Percentiles rank a stretch among this genome's conserved stretches.
Conservation (phyloP, 1,140 invertebrate genomes). For the Luehdorfia chinensis region DNA sequence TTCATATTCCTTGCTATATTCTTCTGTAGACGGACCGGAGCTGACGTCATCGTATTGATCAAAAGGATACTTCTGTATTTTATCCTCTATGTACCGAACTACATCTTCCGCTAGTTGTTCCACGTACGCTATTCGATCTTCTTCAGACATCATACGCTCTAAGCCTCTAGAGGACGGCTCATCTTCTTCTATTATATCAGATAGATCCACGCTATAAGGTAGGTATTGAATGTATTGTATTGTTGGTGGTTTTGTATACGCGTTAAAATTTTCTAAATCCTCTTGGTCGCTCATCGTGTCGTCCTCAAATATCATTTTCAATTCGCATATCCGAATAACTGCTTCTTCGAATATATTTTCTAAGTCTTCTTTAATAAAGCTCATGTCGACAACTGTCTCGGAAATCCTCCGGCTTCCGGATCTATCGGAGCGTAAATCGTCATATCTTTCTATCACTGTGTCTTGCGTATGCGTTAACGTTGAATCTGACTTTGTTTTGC, state of each 20-base stretch:
- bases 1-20: conserved; percentile 54
- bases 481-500: conserved; percentile 67
- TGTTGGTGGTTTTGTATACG: conserved; percentile 58
- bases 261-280: conserved; percentile 59
- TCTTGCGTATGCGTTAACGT: conserved; percentile 65
- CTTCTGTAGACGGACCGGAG: conserved; percentile 42
- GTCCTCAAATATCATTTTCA: conserved; percentile 46
- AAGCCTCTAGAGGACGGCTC: conserved; percentile 51
- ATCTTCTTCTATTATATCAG: conserved; percentile 70
- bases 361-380: conserved; percentile 61
- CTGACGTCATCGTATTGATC: conserved; percentile 34
- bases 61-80: conserved; percentile 40
- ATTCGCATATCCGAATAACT: conserved; percentile 37
- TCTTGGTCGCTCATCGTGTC: conserved; percentile 66
- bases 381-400: conserved; percentile 60
- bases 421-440: conserved; percentile 36
- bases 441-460: conserved; percentile 60
- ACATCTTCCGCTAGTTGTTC: conserved; percentile 51
- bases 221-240: conserved; percentile 45
- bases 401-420: conserved; percentile 50
- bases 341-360: conserved; percentile 63
- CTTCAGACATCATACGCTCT: conserved; percentile 40
- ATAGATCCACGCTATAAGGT: conserved; percentile 62
- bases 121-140: conserved; percentile 34
- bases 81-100: conserved; percentile 52